phyloP scores from a whole-genome alignment of 2,113 vertebrate species.

The Aleadryas rufinucha region DNA sequence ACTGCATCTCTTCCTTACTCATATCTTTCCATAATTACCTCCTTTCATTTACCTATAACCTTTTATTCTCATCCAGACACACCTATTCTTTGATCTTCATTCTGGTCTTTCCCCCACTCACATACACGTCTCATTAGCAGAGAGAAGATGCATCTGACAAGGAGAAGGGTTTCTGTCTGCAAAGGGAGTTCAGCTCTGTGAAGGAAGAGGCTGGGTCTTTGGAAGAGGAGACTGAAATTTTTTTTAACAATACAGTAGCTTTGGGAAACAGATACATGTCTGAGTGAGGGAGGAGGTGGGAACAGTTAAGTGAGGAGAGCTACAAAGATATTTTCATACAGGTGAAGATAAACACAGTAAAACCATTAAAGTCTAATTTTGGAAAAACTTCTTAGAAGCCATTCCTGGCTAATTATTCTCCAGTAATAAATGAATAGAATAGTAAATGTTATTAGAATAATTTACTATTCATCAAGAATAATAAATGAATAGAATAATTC shows the following conservation, averaged over 20 bases:
- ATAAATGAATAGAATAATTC: conserved; percentile 51
- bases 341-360: conserved; percentile 56
- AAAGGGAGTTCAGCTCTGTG: neutral
- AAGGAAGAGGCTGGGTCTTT: neutral
- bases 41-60: conserved; percentile 55
- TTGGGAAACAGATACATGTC: conserved; percentile 24
- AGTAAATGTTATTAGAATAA: conserved; percentile 61
- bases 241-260: conserved; percentile 8
- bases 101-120: conserved; percentile 35
- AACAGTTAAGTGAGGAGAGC: conserved; percentile 1
- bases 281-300: conserved; percentile 12
- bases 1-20: neutral
- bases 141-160: neutral
- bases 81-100: conserved; percentile 54
- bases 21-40: conserved; percentile 42
- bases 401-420: conserved; percentile 40
- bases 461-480: conserved; percentile 62
- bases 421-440: conserved; percentile 55
- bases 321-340: conserved; percentile 53
- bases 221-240: neutral
- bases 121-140: conserved; percentile 9
- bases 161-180: neutral
- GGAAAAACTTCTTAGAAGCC: conserved; percentile 52
- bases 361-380: conserved; percentile 64
- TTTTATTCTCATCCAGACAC: conserved; percentile 52